Conservation (phyloP, 2,113 vertebrate genomes). For the Forbesichthys agassizii region DNA sequence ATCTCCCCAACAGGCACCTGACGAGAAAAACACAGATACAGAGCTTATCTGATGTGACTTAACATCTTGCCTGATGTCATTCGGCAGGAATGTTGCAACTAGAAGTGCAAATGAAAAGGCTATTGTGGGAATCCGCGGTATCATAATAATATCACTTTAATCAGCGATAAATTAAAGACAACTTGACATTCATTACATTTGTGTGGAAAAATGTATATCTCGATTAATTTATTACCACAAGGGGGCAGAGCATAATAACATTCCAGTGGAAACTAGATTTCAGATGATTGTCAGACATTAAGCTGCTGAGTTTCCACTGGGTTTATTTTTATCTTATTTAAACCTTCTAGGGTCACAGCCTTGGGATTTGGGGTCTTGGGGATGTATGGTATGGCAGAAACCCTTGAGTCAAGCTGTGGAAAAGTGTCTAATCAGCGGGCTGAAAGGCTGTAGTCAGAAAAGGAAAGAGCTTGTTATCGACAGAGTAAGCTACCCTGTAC, state of each 20-base stretch:
- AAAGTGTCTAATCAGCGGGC: constrained; percentile 32
- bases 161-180: too few species aligned
- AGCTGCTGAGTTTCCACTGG: background rate
- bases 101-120: too few species aligned
- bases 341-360: constrained; percentile 7
- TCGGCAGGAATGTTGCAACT: too few species aligned
- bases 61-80: too few species aligned
- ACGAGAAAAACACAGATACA: too few species aligned
- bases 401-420: constrained; percentile 31
- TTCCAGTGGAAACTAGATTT: background rate
- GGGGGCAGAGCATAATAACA: background rate
- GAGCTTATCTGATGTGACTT: too few species aligned
- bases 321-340: constrained; percentile 21
- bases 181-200: too few species aligned
- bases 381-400: constrained; percentile 6
- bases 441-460: constrained; percentile 4
- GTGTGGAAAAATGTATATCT: too few species aligned
- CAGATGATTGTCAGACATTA: constrained; percentile 23
- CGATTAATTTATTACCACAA: too few species aligned
- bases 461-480: constrained; percentile 6
- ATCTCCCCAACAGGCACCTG: too few species aligned
- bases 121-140: too few species aligned
- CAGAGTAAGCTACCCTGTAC: constrained; percentile 12
- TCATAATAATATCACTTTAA: too few species aligned
- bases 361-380: constrained; percentile 30